Conservation (phyloP, 2,888 invertebrate species). For the Athalia rosae region DNA sequence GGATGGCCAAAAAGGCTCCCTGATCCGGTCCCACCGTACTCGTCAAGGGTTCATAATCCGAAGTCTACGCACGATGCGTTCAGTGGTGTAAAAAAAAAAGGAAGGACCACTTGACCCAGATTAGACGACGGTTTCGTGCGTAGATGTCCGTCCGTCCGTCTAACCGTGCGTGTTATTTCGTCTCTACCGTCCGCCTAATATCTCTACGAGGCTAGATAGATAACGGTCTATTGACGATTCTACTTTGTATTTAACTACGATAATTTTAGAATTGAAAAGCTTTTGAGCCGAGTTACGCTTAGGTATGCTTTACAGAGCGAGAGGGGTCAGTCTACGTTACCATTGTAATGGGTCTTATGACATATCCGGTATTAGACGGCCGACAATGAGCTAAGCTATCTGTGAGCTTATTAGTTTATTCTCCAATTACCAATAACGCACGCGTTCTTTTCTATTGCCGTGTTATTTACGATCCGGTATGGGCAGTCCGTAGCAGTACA, state of each 20-base stretch:
- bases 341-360: constrained; percentile 19
- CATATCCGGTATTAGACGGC: constrained; percentile 1
- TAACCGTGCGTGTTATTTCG: constrained; percentile 24
- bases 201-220: not conserved
- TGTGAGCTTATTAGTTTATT: too few species aligned
- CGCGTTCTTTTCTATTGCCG: not conserved
- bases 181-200: constrained; percentile 26
- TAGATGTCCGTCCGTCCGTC: constrained; percentile 32
- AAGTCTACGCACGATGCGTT: constrained; percentile 34
- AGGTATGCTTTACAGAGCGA: not conserved
- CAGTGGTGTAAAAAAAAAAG: constrained; percentile 62
- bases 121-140: constrained; percentile 54
- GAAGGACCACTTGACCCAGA: constrained; percentile 69
- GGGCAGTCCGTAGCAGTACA: not conserved
- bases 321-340: constrained; percentile 15
- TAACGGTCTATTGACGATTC: constrained; percentile 29
- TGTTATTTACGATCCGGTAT: not conserved
- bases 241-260: constrained; percentile 12
- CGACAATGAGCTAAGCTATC: too few species aligned
- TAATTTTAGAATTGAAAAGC: constrained; percentile 36
- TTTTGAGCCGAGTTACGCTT: not conserved
- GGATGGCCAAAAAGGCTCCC: not conserved
- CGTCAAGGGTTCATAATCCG: constrained; percentile 14
- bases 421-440: constrained; percentile 30
- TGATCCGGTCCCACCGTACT: not conserved